Conservation (phyloP, 2,888 invertebrate genomes). For the Caenorhabditis sp. region DNA sequence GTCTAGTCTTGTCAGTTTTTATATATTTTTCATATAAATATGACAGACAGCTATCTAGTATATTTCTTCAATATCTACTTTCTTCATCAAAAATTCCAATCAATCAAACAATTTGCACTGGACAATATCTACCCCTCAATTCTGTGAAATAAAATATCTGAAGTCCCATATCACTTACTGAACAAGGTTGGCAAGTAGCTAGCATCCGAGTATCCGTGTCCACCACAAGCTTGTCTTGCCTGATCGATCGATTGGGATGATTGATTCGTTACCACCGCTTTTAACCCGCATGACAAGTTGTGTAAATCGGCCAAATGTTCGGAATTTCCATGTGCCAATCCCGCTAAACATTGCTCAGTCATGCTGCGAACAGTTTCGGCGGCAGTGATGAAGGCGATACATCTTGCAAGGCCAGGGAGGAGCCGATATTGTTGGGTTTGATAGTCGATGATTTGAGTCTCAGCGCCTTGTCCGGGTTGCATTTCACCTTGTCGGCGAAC, state of each 20-base stretch:
- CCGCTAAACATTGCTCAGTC: constrained; percentile 33
- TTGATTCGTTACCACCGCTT: constrained; percentile 77
- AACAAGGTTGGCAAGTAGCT: constrained; percentile 72
- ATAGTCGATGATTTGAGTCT: constrained; percentile 90
- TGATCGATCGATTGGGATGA: constrained; percentile 79
- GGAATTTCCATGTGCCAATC: constrained; percentile 35
- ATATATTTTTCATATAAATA: no score
- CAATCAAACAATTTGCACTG: no score
- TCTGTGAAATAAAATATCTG: no score
- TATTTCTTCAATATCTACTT: no score
- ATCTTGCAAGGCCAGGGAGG: constrained; percentile 81
- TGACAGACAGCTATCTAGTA: no score
- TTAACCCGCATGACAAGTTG: constrained; percentile 88
- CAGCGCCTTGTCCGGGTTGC: constrained; percentile 81
- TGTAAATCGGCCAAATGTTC: constrained; percentile 79
- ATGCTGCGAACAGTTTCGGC: constrained; percentile 40
- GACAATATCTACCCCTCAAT: no score
- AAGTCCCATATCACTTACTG: constrained; percentile 25
- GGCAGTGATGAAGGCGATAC: constrained; percentile 79
- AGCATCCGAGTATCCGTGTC: constrained; percentile 82
- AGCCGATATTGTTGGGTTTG: constrained; percentile 92
- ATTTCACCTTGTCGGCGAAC: constrained; percentile 88
- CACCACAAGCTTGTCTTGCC: constrained; percentile 82
- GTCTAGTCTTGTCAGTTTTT: no score
- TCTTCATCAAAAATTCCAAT: no score